Conservation (phyloP, 2,113 vertebrate species). For the Cyphomyrus discorhynchus region DNA sequence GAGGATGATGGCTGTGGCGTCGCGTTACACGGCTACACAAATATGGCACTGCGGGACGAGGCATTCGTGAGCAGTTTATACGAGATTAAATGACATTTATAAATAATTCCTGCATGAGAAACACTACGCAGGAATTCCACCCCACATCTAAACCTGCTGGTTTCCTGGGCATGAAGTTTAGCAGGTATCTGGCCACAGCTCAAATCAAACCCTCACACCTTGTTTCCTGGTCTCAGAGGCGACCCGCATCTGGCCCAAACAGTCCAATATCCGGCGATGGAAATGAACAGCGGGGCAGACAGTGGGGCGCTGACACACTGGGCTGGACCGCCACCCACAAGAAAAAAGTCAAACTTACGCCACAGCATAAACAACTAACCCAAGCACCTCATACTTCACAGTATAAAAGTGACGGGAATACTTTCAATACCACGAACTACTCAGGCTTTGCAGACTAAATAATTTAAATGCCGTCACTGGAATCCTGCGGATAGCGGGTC, state of each 20-base stretch:
- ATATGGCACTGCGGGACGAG: background rate
- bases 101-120: background rate
- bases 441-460: background rate
- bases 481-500: background rate
- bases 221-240: background rate
- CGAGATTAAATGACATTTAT: background rate
- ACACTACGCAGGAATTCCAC: background rate
- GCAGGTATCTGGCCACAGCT: background rate
- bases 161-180: background rate
- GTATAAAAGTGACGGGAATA: background rate
- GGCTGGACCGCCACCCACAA: background rate
- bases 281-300: background rate
- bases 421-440: background rate
- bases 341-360: background rate
- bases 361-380: background rate
- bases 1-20: background rate
- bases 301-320: background rate
- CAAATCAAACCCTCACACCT: background rate
- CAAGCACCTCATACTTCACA: background rate
- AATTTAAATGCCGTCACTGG: background rate
- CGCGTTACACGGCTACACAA: background rate
- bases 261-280: background rate
- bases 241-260: background rate
- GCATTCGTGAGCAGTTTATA: background rate
- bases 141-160: background rate